phyloP scores from a whole-genome alignment of 2,888 invertebrate genomes.

The Drosophila emarginata region DNA sequence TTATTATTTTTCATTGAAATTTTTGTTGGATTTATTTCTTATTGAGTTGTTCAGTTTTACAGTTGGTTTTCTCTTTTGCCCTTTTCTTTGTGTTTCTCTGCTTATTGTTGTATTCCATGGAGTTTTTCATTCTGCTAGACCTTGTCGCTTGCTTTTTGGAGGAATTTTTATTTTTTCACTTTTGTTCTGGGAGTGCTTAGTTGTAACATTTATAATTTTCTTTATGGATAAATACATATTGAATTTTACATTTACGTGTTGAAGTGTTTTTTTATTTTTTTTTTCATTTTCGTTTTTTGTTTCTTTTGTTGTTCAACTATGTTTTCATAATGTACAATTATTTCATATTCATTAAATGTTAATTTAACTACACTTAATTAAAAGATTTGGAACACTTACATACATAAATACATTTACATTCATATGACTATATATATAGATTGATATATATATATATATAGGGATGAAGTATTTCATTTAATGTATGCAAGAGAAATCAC shows the following conservation, averaged over 20 bases:
- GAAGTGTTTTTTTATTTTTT: conserved; percentile 24
- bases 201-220: conserved; percentile 37
- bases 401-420: conserved; percentile 42
- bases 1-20: conserved; percentile 37
- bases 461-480: conserved; percentile 39
- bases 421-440: conserved; percentile 23
- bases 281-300: neutral
- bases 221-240: conserved; percentile 45
- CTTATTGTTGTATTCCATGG: conserved; percentile 10
- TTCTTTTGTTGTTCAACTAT: conserved; percentile 27
- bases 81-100: conserved; percentile 22
- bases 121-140: conserved; percentile 22
- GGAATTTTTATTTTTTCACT: conserved; percentile 12
- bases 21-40: conserved; percentile 42
- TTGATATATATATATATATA: conserved; percentile 30
- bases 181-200: conserved; percentile 34
- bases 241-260: conserved; percentile 33
- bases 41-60: conserved; percentile 33
- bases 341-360: conserved; percentile 44
- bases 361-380: conserved; percentile 67
- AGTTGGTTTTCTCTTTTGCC: conserved; percentile 30
- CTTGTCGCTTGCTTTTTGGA: conserved; percentile 22
- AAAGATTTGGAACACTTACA: conserved; percentile 44
- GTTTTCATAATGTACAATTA: conserved; percentile 41
- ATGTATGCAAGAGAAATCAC: conserved; percentile 68